phyloP scores from a whole-genome alignment of 2,888 invertebrate species.

The Dolichopus griseipennis region DNA sequence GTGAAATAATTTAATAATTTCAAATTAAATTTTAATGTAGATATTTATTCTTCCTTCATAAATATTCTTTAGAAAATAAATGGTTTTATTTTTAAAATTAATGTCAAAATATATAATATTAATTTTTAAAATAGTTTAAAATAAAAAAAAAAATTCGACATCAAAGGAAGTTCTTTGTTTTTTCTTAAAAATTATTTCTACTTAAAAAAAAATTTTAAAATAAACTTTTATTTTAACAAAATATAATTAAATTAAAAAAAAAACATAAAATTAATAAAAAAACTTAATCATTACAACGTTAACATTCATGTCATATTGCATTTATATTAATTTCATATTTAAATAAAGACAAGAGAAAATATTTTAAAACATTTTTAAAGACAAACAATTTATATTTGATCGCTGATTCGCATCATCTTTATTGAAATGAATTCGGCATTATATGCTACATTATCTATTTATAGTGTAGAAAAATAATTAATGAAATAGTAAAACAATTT shows the following conservation, averaged over 20 bases:
- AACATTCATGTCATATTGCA: slow-evolving; percentile 3
- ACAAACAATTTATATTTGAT: not conserved
- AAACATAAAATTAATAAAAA: not conserved
- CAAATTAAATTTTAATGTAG: no score
- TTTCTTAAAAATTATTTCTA: not conserved
- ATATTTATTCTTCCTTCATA: no score
- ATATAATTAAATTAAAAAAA: not conserved
- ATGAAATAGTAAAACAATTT: not conserved
- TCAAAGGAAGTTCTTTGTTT: not conserved
- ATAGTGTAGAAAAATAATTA: no score
- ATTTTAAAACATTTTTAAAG: not conserved
- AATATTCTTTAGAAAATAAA: no score
- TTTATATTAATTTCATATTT: not conserved
- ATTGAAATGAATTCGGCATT: no score
- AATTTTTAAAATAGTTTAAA: not conserved
- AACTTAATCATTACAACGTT: not conserved
- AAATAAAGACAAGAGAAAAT: not conserved
- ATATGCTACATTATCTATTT: no score
- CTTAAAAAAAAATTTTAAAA: not conserved
- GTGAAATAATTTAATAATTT: no score
- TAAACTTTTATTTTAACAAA: not conserved
- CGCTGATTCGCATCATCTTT: no score
- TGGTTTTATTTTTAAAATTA: not conserved
- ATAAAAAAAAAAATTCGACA: not conserved
- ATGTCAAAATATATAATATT: not conserved